phyloP scores from a whole-genome alignment of 2,113 vertebrate genomes.

The Elachura formosa region DNA sequence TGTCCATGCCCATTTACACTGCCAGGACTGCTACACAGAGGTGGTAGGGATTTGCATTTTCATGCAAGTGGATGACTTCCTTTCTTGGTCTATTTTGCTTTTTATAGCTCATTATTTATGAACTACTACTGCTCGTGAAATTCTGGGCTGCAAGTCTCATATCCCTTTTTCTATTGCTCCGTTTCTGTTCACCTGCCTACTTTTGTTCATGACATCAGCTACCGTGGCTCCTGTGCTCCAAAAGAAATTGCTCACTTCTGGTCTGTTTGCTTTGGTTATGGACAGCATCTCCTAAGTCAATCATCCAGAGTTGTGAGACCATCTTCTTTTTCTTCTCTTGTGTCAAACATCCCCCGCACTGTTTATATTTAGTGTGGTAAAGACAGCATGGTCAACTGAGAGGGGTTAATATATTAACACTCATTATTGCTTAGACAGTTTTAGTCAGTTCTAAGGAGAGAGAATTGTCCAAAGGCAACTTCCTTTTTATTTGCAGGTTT shows the following conservation, averaged over 20 bases:
- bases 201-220: neutral
- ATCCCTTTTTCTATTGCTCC: neutral
- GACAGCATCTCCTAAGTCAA: neutral
- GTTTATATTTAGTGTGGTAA: neutral
- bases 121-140: neutral
- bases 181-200: neutral
- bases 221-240: neutral
- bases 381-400: neutral
- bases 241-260: neutral
- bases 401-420: neutral
- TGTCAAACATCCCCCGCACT: neutral
- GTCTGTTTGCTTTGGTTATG: neutral
- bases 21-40: neutral
- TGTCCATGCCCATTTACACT: accelerated
- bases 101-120: neutral
- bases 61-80: neutral
- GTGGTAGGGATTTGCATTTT: neutral
- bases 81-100: neutral
- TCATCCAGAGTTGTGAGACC: neutral
- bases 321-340: neutral
- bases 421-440: too few species aligned
- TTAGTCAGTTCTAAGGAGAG: too few species aligned
- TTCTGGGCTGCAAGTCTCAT: neutral
- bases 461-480: too few species aligned
- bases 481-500: too few species aligned